Base-by-base conservation (phyloP, 2,113 vertebrate species). In the Pluvianellus socialis region DNA sequence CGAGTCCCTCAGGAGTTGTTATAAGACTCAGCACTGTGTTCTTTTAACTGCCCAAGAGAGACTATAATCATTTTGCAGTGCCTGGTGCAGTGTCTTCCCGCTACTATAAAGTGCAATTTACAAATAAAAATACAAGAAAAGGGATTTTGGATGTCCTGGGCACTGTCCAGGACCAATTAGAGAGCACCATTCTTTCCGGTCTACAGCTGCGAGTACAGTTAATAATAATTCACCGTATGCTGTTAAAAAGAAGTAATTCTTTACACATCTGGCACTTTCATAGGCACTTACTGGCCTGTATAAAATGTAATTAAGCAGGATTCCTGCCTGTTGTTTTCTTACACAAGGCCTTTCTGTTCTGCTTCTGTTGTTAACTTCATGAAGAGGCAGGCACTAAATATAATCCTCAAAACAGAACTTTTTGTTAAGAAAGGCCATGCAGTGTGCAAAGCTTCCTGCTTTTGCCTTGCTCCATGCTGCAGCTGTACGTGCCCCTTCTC, bases 261-360 rank as follows among this genome's bases (percentile, higher is more conserved):
- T 95, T 84, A 53, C 66, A 79, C 52, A 75, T 95, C 75, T 90
- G 83, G 28, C 35, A 40, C 42, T 88, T 82, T 81, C 68, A 65
- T 42, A 81, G 77, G 50, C 59, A 62, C 20, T 92, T 91, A 94
- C 49, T 92, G 90, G 70, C 56, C 93, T 94, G 52, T 68, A 80
- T 49, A 85, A 97, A 95, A 96, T 88, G 52, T 95, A 94, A 97
- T 92, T 96, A 95, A 96, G 71, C 87, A 84, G 11, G 6, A 92
- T 81, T 93, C 53, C 71, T 93, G 77, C 50, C 70, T 88, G 44
- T 90, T 96, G 20, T 62, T 88, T 95, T 95, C 70, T 87, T 81
- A 72, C 32, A 72, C 59, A 70, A 74, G 59, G 55, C 45, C 50
- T 91, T 95, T 73, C 70, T 55, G 5, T 96, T 92, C 56, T 9